phyloP scores from a whole-genome alignment of 2,797 vertebrate genomes.

The Telmatherina bonti region DNA sequence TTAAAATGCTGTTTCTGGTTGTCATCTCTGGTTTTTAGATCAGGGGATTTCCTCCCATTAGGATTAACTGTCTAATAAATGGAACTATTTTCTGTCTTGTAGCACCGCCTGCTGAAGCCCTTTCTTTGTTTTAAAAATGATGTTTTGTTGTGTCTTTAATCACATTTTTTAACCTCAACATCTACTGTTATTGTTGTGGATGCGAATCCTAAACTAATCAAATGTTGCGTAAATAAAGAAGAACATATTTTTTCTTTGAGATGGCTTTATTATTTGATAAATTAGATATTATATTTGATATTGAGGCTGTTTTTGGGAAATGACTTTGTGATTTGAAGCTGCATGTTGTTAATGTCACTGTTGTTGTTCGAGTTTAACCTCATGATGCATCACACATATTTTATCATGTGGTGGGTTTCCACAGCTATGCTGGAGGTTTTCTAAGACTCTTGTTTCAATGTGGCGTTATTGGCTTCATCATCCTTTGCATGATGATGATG shows the following conservation, averaged over 20 bases:
- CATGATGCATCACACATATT: neutral
- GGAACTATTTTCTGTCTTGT: neutral
- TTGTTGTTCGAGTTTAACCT: neutral
- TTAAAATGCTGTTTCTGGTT: neutral
- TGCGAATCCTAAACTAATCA: neutral
- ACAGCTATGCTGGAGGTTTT: neutral
- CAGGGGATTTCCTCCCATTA: neutral
- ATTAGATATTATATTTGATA: too few relatives aligned
- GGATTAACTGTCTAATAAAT: neutral
- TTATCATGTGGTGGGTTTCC: neutral
- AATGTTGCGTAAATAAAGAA: conserved; percentile 8
- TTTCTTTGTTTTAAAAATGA: neutral
- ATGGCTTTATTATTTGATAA: too few relatives aligned
- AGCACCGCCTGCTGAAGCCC: neutral
- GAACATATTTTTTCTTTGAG: conserved; percentile 5
- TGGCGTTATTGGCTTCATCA: conserved; percentile 12
- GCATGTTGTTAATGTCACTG: neutral
- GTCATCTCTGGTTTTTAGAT: neutral
- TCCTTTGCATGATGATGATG: neutral
- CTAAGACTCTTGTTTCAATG: neutral
- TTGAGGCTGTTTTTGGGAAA: too few relatives aligned
- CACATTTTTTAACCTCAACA: neutral
- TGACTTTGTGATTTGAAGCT: too few relatives aligned
- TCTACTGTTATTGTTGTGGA: too few relatives aligned
- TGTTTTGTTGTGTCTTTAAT: neutral